Evolutionary conservation across 2,888 invertebrate genomes (phyloP).

Genomic region (Priocnemis perturbator): DNA sequence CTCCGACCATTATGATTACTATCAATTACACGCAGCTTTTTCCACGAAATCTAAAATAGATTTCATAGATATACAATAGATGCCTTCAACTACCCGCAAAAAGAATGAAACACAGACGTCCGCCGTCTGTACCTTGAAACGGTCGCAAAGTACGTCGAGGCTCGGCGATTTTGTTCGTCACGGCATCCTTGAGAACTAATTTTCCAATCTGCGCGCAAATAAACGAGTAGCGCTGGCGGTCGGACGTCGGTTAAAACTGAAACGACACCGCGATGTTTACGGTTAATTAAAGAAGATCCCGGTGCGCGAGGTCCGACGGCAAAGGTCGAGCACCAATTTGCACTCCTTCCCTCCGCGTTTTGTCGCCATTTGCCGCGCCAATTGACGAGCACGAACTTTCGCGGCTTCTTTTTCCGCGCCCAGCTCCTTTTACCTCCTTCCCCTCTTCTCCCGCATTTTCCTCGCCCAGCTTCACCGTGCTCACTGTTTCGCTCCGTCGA

Average conservation of each 20-base stretch:
- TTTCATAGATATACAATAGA: too few relatives aligned
- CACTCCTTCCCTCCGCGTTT: conserved; percentile 11
- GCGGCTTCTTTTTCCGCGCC: neutral
- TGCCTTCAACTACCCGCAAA: neutral
- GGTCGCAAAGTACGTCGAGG: neutral
- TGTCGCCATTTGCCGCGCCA: neutral
- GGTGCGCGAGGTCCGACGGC: conserved; percentile 2
- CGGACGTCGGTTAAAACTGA: conserved; percentile 13
- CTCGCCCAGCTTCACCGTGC: neutral
- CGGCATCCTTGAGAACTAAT: neutral
- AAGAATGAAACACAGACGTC: neutral
- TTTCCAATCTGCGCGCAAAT: too few relatives aligned
- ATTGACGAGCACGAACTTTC: conserved; percentile 3
- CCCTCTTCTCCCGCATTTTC: neutral
- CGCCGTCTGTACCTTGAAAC: neutral
- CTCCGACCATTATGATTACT: too few relatives aligned
- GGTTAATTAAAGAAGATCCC: conserved; percentile 28
- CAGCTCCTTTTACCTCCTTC: neutral
- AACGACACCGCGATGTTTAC: conserved; percentile 22
- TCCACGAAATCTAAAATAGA: too few relatives aligned
- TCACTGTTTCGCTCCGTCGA: neutral
- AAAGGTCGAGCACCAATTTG: conserved; percentile 27
- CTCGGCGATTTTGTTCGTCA: neutral
- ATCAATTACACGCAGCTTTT: too few relatives aligned
- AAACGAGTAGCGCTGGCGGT: neutral